These are phyloP conservation scores for Gephyroberyx darwinii DNA, from an alignment of 2,797 vertebrate genomes.

Conservation along the genomic window DNA sequence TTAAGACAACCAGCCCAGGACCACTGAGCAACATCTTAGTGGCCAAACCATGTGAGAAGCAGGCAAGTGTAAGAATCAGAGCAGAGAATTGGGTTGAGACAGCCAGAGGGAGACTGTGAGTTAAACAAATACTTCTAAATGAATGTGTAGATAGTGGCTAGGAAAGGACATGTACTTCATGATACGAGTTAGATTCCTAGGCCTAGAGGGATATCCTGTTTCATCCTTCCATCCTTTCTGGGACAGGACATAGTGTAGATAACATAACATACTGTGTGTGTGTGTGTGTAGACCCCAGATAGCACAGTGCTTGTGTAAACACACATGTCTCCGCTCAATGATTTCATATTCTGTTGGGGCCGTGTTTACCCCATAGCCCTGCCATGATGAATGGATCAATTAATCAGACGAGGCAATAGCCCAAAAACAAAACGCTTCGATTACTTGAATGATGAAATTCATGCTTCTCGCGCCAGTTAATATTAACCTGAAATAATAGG, in stretches of 20 bases:
- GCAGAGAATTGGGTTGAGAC: background rate
- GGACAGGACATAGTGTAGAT: conserved; percentile 1
- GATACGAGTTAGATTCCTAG: background rate
- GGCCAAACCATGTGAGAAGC: no score
- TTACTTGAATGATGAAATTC: background rate
- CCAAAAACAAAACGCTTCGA: background rate
- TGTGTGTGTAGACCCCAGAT: background rate
- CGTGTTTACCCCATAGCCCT: background rate
- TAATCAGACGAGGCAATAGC: background rate
- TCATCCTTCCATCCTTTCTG: background rate
- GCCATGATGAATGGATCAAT: background rate
- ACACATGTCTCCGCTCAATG: background rate
- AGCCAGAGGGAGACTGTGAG: no score
- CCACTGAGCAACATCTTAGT: no score
- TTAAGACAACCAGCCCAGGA: no score
- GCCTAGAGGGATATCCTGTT: background rate
- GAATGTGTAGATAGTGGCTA: background rate
- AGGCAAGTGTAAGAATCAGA: background rate
- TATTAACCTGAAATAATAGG: background rate
- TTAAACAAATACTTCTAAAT: background rate
- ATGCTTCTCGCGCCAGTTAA: background rate
- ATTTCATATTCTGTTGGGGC: background rate
- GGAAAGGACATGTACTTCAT: background rate
- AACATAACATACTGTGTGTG: background rate
- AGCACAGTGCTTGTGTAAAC: background rate